These are phyloP conservation scores for Riptortus pedestris DNA, from an alignment of 1,140 invertebrate genomes.

Conservation along the genomic window DNA sequence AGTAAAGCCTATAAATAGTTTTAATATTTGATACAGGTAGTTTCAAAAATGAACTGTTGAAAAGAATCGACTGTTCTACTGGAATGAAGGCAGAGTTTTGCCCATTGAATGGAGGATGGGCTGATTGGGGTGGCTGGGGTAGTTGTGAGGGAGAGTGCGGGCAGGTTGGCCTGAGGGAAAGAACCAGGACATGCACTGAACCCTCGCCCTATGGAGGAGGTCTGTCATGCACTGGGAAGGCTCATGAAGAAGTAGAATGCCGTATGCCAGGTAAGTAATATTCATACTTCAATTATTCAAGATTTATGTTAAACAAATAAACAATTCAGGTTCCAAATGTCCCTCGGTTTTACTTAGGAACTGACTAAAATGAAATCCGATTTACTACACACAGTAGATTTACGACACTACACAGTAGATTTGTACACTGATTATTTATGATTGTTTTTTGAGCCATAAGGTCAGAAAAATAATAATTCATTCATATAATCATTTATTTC, in stretches of 20 bases:
- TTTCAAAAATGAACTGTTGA: background rate
- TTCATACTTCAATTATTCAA: no score
- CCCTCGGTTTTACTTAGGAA: no score
- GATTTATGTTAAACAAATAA: no score
- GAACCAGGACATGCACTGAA: constrained; percentile 60
- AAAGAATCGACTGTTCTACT: background rate
- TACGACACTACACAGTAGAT: no score
- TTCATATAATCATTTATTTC: no score
- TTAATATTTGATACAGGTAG: background rate
- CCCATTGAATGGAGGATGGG: constrained; percentile 60
- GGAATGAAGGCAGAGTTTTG: background rate
- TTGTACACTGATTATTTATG: no score
- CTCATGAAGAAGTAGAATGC: background rate
- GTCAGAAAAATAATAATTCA: no score
- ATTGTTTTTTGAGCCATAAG: no score
- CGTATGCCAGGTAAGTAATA: constrained; percentile 7
- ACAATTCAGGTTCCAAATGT: no score
- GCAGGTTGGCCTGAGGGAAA: constrained; percentile 66
- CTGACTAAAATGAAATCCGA: no score
- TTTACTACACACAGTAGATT: no score
- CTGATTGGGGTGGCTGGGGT: constrained; percentile 57
- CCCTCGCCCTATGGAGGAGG: constrained; percentile 69
- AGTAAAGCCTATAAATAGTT: no score
- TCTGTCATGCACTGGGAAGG: constrained; percentile 43
- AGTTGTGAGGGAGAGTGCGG: constrained; percentile 44